These are phyloP conservation scores for Loxodonta africana DNA, from an alignment of 2,113 vertebrate species.

Conservation along the genomic window DNA sequence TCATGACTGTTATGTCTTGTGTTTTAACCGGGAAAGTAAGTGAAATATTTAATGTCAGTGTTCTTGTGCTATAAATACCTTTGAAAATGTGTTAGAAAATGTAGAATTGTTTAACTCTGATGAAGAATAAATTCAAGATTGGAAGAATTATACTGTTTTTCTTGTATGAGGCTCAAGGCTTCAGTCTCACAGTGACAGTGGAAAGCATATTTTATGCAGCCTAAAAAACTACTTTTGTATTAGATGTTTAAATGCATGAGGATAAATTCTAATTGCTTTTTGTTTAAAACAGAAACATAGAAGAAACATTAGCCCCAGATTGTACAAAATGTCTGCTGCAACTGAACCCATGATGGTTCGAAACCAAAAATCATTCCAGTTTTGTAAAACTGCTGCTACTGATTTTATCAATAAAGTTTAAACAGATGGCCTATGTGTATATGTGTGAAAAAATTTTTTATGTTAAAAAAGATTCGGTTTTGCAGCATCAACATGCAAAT, in stretches of 20 bases:
- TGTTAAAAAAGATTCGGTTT: constrained; percentile 74
- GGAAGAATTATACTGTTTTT: constrained; percentile 79
- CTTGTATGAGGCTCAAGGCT: constrained; percentile 63
- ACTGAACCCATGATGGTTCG: constrained; percentile 66
- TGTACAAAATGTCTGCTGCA: constrained; percentile 84
- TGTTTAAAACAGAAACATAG: constrained; percentile 87
- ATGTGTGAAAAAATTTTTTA: constrained; percentile 82
- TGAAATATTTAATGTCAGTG: constrained; percentile 38
- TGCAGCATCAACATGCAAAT: constrained; percentile 84
- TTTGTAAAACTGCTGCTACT: constrained; percentile 84
- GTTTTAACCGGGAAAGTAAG: constrained; percentile 59
- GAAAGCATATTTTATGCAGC: constrained; percentile 72
- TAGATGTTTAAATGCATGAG: constrained; percentile 89
- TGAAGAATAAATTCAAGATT: constrained; percentile 70
- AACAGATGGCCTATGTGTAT: constrained; percentile 87
- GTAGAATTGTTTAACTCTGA: constrained; percentile 72
- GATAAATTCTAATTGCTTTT: constrained; percentile 87
- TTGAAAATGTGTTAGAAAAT: constrained; percentile 71
- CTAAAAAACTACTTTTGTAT: constrained; percentile 82
- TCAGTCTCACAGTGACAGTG: constrained; percentile 71
- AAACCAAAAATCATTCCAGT: constrained; percentile 80
- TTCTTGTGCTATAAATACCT: neutral
- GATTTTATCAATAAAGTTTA: constrained; percentile 88
- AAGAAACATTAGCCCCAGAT: constrained; percentile 70
- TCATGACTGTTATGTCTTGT: constrained; percentile 58